Evolutionary conservation across 2,888 invertebrate genomes (phyloP), one percentile per base, ranked within the genome.

Genomic region (Xanthorhoe spadicearia): DNA sequence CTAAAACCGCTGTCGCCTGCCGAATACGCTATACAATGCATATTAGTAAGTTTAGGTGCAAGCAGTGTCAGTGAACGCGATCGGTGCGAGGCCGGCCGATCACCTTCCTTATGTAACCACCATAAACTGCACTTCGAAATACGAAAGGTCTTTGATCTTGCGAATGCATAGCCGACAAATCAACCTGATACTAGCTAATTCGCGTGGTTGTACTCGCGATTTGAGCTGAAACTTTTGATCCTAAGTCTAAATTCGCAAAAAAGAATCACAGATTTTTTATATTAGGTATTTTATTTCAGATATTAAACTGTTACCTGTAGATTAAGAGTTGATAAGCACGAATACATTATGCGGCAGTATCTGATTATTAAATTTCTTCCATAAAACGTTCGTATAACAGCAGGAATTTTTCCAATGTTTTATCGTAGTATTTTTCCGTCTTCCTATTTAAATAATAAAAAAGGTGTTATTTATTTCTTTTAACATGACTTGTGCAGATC

Each of bases 81-180:
- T 28, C 52, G 49, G 56, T 75, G 68, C 90, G 90, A 90, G 92
- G 92, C 85, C 91, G 91, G 90, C 82, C 91, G 87, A 86, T 90
- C 88, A 92, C 90, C 92, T 87, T 77, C 82, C 85, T 90, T 91
- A 91, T 89, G 83, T 83, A 85, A 85, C 76, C 71, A 73, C 78
- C 79, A 76, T 79, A 79, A 79, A 79, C 61, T 80, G 75, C 77
- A 77, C 72, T 77, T 79, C 82, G 85, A 85, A 85, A 79, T 78
- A 77, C 74, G 51, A 56, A 55, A 78, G 81, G 82, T 82, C 80
- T 85, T 85, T 86, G 85, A 87, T 84, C 84, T 84, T 76, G 77
- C 81, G 77, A 83, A 80, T 76, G 77, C 74, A 77, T 68, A 66
- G 74, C 64, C 71, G 75, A 78, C 77, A 72, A 64, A 67, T 66